Conservation (phyloP, 2,113 vertebrate genomes). For the Phoenicopterus ruber region DNA sequence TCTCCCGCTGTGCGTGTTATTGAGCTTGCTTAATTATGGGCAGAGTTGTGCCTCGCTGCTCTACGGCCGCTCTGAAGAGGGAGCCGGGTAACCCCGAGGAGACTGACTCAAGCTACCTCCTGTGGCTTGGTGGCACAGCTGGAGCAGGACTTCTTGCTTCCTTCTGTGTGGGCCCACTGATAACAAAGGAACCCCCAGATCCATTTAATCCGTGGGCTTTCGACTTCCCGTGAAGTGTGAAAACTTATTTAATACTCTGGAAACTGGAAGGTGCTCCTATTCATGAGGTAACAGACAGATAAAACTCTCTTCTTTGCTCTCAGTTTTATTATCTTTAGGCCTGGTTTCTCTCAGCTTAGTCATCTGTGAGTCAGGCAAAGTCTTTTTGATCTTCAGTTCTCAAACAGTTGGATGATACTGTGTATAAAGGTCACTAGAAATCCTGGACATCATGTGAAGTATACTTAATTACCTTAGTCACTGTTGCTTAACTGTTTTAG, state of each 20-base stretch:
- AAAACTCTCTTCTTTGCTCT: not conserved
- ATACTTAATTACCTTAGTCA: slow-evolving; percentile 8
- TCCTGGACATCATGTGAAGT: not conserved
- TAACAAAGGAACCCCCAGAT: not conserved
- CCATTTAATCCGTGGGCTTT: not conserved
- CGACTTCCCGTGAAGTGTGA: not conserved
- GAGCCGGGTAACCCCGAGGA: not conserved
- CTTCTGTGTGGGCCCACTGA: not conserved
- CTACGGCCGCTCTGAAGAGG: not conserved
- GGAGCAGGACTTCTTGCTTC: not conserved
- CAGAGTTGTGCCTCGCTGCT: not conserved
- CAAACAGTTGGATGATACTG: not conserved
- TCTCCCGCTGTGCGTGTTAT: not conserved
- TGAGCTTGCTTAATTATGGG: not conserved
- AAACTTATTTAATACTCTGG: not conserved
- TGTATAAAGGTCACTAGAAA: slow-evolving; percentile 43
- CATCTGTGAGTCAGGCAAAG: slow-evolving; percentile 36
- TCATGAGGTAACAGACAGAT: not conserved
- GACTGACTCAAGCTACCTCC: not conserved
- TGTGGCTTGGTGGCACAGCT: not conserved
- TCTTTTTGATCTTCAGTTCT: slow-evolving; percentile 8
- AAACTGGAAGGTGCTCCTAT: not conserved
- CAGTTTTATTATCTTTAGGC: slow-evolving; percentile 24
- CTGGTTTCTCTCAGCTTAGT: slow-evolving; percentile 25
- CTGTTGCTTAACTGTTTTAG: not conserved